A percentile compares a stretch with the other conserved stretches of the same genome.
Evolutionary conservation across 2,888 invertebrate genomes (phyloP).

Genomic region (Calephelis perditalis): DNA sequence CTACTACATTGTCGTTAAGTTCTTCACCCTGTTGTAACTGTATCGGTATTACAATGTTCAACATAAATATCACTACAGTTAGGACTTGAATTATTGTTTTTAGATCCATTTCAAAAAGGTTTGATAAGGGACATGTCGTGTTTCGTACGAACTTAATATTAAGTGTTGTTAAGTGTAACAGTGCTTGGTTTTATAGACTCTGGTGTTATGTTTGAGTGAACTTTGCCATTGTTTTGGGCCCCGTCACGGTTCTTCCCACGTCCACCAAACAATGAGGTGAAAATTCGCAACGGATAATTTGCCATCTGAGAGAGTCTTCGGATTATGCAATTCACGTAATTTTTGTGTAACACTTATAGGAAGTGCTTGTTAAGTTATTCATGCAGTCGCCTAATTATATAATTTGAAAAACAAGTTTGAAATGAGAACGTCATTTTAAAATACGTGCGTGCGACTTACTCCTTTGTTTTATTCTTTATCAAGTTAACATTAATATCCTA

Average conservation of each 20-base stretch:
- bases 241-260: constrained; percentile 69
- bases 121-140: background rate
- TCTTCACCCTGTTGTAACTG: constrained; percentile 62
- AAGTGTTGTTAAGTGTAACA: constrained; percentile 58
- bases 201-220: constrained; percentile 73
- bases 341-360: constrained; percentile 15
- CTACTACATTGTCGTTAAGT: constrained; percentile 50
- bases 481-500: no score
- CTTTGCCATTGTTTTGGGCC: constrained; percentile 68
- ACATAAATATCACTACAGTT: constrained; percentile 29
- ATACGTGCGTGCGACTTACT: no score
- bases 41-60: constrained; percentile 45
- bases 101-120: constrained; percentile 13
- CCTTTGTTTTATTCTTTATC: no score
- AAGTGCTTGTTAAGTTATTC: constrained; percentile 6
- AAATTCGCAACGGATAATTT: constrained; percentile 68
- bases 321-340: constrained; percentile 43
- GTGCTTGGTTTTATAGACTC: constrained; percentile 67
- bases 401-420: background rate
- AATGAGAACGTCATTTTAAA: no score
- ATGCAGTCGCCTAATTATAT: background rate
- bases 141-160: constrained; percentile 39
- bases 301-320: constrained; percentile 55
- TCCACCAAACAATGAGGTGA: constrained; percentile 66
- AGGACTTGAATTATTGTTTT: constrained; percentile 17